A percentile compares a stretch with the other conserved stretches of the same genome.
phyloP scores from a whole-genome alignment of 2,888 invertebrate species.

The Phaedon cochleariae region DNA sequence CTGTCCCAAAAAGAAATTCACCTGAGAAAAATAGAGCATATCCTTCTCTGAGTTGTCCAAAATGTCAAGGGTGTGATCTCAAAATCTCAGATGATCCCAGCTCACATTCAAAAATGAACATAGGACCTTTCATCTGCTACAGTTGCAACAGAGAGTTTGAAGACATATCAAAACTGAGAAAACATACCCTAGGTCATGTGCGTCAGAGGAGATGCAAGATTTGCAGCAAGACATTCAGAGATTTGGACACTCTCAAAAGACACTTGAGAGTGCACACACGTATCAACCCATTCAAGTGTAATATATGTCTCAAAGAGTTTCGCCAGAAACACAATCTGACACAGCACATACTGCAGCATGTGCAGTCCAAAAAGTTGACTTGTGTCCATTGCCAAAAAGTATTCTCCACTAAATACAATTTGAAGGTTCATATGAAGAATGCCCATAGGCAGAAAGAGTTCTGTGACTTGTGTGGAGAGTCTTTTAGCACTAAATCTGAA shows the following conservation, averaged over 20 bases:
- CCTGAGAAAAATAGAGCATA: background rate
- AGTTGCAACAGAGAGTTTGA: conserved; percentile 22
- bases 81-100: conserved; percentile 21
- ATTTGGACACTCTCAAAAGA: conserved; percentile 14
- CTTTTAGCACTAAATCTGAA: conserved; percentile 12
- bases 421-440: conserved; percentile 30
- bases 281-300: conserved; percentile 31
- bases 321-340: conserved; percentile 27
- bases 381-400: conserved; percentile 28
- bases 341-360: conserved; percentile 27
- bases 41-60: conserved; percentile 14
- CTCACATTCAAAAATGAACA: conserved; percentile 23
- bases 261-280: conserved; percentile 35
- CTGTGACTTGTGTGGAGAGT: conserved; percentile 24
- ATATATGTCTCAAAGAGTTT: conserved; percentile 29
- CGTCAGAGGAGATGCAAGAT: conserved; percentile 27
- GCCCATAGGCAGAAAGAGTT: conserved; percentile 14
- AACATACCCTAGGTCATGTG: conserved; percentile 26
- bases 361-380: conserved; percentile 16
- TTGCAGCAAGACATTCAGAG: conserved; percentile 29
- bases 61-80: conserved; percentile 30
- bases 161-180: conserved; percentile 23
- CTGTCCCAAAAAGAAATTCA: background rate
- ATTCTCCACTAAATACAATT: conserved; percentile 34
- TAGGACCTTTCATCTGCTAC: conserved; percentile 24